Conservation (phyloP, 2,797 vertebrate genomes). For the Anas bernieri region DNA sequence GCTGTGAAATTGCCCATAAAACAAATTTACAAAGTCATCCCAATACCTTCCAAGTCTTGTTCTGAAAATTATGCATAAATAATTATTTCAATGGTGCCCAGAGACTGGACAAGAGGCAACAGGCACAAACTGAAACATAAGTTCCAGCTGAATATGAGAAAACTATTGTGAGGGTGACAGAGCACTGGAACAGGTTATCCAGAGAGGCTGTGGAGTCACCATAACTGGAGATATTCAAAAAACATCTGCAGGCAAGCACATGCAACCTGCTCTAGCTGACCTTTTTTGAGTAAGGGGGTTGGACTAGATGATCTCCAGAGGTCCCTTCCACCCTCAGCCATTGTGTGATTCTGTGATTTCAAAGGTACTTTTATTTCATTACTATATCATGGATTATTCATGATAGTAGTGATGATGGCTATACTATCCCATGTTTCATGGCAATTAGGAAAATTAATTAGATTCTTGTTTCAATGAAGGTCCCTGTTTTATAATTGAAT, state of each 20-base stretch:
- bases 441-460: neutral
- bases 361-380: constrained; percentile 8
- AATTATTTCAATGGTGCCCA: neutral
- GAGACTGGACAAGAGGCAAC: too few species aligned
- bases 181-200: too few species aligned
- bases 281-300: too few species aligned
- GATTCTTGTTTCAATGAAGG: neutral
- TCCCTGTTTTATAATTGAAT: neutral
- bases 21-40: constrained; percentile 60
- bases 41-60: neutral
- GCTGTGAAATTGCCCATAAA: constrained; percentile 66
- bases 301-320: too few species aligned
- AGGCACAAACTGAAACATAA: too few species aligned
- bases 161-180: too few species aligned
- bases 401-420: neutral
- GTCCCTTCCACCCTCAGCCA: too few species aligned
- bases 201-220: too few species aligned
- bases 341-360: neutral
- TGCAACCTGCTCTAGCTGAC: too few species aligned
- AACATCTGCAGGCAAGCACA: too few species aligned
- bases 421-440: neutral
- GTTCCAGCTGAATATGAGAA: too few species aligned
- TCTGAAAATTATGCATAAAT: constrained; percentile 20
- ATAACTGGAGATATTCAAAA: too few species aligned
- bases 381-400: neutral